phyloP scores from a whole-genome alignment of 2,797 vertebrate species.

The Pseudomugil tenellus region DNA sequence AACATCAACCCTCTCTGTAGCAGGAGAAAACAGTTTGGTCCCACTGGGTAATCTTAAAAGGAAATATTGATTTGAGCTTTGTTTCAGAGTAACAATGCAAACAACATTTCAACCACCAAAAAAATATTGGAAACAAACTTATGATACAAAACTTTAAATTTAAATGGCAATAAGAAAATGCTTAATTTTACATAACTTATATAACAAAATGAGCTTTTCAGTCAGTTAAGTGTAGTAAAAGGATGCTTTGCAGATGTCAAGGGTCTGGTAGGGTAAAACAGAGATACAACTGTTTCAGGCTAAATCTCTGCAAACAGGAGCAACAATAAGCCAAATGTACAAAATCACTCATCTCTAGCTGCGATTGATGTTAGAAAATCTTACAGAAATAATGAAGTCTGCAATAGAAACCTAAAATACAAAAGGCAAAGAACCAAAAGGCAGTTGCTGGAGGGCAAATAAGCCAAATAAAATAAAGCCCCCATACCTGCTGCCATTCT shows the following conservation, averaged over 20 bases:
- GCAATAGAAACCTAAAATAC: slow-evolving; percentile 39
- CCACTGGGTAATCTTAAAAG: slow-evolving; percentile 17
- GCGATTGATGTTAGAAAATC: slow-evolving; percentile 11
- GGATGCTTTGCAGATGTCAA: slow-evolving; percentile 14
- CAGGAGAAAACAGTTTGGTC: slow-evolving; percentile 46
- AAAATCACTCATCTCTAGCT: slow-evolving; percentile 11
- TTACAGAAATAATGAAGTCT: slow-evolving; percentile 34
- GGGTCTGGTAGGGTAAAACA: slow-evolving; percentile 6
- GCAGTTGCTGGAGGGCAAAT: slow-evolving; percentile 40
- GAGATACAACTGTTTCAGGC: slow-evolving; percentile 14
- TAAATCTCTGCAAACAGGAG: slow-evolving; percentile 27
- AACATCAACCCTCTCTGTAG: neutral
- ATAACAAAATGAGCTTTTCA: slow-evolving; percentile 9
- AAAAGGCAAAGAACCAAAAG: slow-evolving; percentile 64
- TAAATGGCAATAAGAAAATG: slow-evolving; percentile 6
- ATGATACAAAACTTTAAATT: slow-evolving; percentile 11
- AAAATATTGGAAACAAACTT: slow-evolving; percentile 1
- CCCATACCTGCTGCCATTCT: neutral
- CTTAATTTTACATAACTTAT: slow-evolving; percentile 14
- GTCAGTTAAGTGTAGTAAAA: slow-evolving; percentile 13
- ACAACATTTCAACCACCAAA: slow-evolving; percentile 15
- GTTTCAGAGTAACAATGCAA: neutral
- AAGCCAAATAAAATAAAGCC: slow-evolving; percentile 2
- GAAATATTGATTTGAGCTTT: slow-evolving; percentile 15
- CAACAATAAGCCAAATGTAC: slow-evolving; percentile 25